phyloP scores from a whole-genome alignment of 2,797 vertebrate genomes.

The Geotrypetes seraphini region DNA sequence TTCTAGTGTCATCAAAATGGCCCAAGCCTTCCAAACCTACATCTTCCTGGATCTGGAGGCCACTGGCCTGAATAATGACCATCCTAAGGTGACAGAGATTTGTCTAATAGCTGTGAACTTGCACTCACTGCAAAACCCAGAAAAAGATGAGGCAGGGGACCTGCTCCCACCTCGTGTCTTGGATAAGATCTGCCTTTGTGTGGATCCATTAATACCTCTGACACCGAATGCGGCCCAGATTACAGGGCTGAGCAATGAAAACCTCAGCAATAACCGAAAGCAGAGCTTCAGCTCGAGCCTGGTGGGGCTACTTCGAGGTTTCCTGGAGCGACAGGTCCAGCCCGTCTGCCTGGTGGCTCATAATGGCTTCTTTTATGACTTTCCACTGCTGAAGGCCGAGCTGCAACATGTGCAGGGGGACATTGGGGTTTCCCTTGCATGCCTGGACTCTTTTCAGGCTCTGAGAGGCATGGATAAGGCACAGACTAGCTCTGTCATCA shows the following conservation, averaged over 20 bases:
- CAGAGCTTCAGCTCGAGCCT: constrained; percentile 3
- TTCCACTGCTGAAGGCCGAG: constrained; percentile 36
- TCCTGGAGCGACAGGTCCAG: constrained; percentile 36
- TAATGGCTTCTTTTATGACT: constrained; percentile 45
- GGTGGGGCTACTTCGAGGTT: constrained; percentile 20
- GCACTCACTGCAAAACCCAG: constrained; percentile 21
- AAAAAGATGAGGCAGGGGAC: background rate
- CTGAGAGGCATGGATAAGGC: constrained; percentile 20
- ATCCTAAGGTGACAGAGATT: constrained; percentile 30
- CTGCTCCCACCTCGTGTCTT: constrained; percentile 30
- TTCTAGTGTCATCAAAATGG: background rate
- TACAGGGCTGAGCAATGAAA: constrained; percentile 30
- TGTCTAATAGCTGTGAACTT: constrained; percentile 35
- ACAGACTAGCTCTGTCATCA: constrained; percentile 1
- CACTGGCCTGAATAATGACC: constrained; percentile 25
- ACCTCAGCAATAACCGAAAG: constrained; percentile 22
- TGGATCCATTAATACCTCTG: constrained; percentile 31
- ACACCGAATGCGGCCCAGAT: constrained; percentile 25
- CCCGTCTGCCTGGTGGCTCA: constrained; percentile 50
- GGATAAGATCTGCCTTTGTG: constrained; percentile 47
- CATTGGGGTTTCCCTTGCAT: constrained; percentile 22
- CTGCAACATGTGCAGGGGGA: constrained; percentile 18
- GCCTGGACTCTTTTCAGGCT: constrained; percentile 34
- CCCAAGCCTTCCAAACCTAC: constrained; percentile 20
- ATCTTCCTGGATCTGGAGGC: constrained; percentile 45